phyloP scores from a whole-genome alignment of 2,113 vertebrate genomes.

The Ailurus styani region DNA sequence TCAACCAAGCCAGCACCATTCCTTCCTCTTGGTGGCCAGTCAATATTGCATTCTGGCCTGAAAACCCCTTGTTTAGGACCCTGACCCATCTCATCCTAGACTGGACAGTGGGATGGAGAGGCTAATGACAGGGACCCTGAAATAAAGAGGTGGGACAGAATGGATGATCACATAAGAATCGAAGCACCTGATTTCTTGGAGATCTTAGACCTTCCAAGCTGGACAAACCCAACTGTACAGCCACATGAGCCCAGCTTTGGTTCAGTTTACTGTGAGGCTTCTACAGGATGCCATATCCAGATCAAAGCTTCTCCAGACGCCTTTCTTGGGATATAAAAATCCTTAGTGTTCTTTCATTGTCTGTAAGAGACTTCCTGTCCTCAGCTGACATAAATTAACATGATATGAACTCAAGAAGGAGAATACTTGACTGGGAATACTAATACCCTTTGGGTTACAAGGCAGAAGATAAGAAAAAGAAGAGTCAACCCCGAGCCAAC shows the following conservation, averaged over 20 bases:
- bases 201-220: neutral
- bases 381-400: neutral
- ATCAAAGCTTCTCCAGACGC: neutral
- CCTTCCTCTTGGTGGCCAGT: neutral
- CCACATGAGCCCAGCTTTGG: neutral
- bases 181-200: neutral
- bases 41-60: neutral
- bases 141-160: neutral
- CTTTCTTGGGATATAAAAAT: neutral
- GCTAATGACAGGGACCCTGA: neutral
- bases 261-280: neutral
- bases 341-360: neutral
- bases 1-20: neutral
- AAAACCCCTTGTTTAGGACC: neutral
- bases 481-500: neutral
- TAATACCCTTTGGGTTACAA: neutral
- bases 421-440: neutral
- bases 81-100: neutral
- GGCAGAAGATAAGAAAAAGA: neutral
- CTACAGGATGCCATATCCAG: neutral
- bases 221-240: neutral
- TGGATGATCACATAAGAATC: neutral
- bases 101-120: rapidly evolving
- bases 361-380: neutral
- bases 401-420: neutral